Conservation (phyloP, 2,797 vertebrate genomes). For the Scolopax rusticola region DNA sequence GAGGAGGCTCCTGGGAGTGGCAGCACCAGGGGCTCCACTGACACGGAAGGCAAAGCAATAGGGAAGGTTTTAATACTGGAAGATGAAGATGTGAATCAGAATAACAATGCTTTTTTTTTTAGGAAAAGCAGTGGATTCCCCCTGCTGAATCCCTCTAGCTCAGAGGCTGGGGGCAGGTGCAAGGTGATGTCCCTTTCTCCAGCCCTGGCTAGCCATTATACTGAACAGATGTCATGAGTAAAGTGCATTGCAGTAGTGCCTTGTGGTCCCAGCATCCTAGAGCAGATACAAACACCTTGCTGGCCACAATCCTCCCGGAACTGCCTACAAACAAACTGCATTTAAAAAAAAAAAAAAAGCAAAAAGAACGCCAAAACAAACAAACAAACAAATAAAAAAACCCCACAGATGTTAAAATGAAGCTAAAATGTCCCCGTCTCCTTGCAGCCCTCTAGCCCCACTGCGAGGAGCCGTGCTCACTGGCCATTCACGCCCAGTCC, state of each 20-base stretch:
- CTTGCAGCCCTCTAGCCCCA: background rate
- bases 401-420: background rate
- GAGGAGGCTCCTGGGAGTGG: background rate
- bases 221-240: background rate
- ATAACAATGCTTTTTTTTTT: background rate
- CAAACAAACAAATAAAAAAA: no score
- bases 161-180: background rate
- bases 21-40: background rate
- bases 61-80: background rate
- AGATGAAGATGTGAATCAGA: background rate
- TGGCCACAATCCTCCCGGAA: background rate
- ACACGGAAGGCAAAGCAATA: background rate
- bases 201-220: background rate
- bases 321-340: background rate
- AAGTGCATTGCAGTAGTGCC: background rate
- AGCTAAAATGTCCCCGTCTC: background rate
- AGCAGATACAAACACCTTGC: background rate
- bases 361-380: no score
- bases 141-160: background rate
- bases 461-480: background rate
- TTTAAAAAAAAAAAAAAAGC: background rate
- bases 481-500: fast-evolving
- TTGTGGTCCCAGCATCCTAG: background rate
- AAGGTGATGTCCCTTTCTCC: background rate
- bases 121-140: background rate